Evolutionary conservation across 2,797 vertebrate genomes (phyloP).

Genomic region (Oceanodroma leucorhoa): DNA sequence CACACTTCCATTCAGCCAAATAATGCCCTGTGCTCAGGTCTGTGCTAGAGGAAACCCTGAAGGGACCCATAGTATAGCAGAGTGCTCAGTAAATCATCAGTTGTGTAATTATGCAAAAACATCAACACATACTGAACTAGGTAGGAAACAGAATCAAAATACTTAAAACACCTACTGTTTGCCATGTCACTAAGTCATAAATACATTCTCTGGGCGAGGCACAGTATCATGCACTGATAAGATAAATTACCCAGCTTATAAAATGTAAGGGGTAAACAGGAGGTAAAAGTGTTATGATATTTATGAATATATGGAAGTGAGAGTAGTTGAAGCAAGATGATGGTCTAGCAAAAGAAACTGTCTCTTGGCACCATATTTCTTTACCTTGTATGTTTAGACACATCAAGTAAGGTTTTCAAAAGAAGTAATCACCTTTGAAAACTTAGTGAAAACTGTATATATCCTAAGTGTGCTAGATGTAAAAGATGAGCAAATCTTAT

Average conservation of each 20-base stretch:
- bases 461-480: neutral
- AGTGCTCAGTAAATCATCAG: neutral
- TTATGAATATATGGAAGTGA: neutral
- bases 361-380: neutral
- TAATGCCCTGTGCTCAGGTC: neutral
- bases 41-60: neutral
- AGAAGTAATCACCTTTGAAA: neutral
- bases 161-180: neutral
- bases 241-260: neutral
- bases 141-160: neutral
- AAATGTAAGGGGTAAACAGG: neutral
- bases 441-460: neutral
- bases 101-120: neutral
- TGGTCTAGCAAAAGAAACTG: neutral
- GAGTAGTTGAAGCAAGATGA: neutral
- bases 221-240: neutral
- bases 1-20: neutral
- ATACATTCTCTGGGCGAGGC: neutral
- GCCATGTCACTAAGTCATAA: neutral
- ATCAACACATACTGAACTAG: neutral
- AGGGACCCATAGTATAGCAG: neutral
- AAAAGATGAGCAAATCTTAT: neutral
- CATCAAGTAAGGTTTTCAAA: neutral
- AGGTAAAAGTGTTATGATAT: neutral
- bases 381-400: neutral